Evolutionary conservation across 2,888 invertebrate genomes (phyloP).

Genomic region (Poecilobothrus nobilitatus): DNA sequence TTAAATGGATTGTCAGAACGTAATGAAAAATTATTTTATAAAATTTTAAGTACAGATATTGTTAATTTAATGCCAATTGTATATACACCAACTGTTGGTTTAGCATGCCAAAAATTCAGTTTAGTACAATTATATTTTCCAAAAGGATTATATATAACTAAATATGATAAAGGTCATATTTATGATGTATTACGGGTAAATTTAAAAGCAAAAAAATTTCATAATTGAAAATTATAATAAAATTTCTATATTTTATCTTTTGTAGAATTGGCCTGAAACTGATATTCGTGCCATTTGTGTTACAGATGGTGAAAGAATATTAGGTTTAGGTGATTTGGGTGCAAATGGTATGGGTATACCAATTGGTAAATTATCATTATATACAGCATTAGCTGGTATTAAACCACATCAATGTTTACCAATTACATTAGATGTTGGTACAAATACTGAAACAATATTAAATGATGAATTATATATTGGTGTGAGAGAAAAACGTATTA

Average conservation of each 20-base stretch:
- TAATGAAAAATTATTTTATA: slow-evolving; percentile 93
- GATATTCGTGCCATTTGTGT: slow-evolving; percentile 87
- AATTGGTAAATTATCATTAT: slow-evolving; percentile 90
- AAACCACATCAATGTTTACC: slow-evolving; percentile 93
- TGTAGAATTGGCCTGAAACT: slow-evolving; percentile 63
- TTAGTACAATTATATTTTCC: slow-evolving; percentile 75
- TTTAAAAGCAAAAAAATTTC: background rate
- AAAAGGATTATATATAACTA: slow-evolving; percentile 90
- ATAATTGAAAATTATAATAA: slow-evolving; percentile 7
- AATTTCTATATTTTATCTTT: slow-evolving; percentile 12
- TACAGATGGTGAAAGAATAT: slow-evolving; percentile 95
- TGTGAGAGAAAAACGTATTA: slow-evolving; percentile 71
- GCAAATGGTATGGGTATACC: slow-evolving; percentile 99
- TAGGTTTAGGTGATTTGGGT: slow-evolving; percentile 95
- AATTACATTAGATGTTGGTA: slow-evolving; percentile 86
- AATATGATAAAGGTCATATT: slow-evolving; percentile 91
- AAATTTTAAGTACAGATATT: slow-evolving; percentile 77
- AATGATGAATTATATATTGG: slow-evolving; percentile 96
- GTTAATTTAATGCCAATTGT: slow-evolving; percentile 93
- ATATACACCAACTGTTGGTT: slow-evolving; percentile 97
- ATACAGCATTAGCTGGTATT: slow-evolving; percentile 94
- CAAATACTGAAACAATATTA: slow-evolving; percentile 74
- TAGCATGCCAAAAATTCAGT: slow-evolving; percentile 96
- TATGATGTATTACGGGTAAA: slow-evolving; percentile 87
- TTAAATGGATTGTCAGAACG: slow-evolving; percentile 75